Evolutionary conservation across 2,113 vertebrate genomes (phyloP).

Genomic region (Hippocampus comes): DNA sequence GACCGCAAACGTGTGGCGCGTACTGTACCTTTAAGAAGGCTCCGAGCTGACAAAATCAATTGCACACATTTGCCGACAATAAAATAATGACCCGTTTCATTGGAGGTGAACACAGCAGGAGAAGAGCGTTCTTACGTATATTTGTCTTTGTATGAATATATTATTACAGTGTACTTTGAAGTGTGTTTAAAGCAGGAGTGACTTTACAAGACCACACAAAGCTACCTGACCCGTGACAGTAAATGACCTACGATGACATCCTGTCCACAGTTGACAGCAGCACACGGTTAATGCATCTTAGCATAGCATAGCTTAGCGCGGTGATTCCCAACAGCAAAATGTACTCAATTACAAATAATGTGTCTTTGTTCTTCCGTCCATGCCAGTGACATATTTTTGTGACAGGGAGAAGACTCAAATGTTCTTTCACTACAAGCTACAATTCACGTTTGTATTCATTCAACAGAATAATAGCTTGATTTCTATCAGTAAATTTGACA

Average conservation of each 20-base stretch:
- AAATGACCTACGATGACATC: not conserved
- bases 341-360: not conserved
- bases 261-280: not conserved
- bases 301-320: not conserved
- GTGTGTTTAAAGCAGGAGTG: not conserved
- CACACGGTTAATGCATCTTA: not conserved
- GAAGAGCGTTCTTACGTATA: not conserved
- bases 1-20: not conserved
- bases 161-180: not conserved
- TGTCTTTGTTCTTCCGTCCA: not conserved
- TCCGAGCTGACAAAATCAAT: not conserved
- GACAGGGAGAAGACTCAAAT: not conserved
- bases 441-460: not conserved
- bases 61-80: not conserved
- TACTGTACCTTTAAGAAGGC: not conserved
- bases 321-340: not conserved
- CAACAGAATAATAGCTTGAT: not conserved
- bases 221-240: not conserved
- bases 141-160: not conserved
- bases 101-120: not conserved
- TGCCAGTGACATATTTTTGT: not conserved
- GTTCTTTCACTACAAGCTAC: not conserved
- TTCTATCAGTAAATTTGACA: not conserved
- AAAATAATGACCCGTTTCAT: not conserved
- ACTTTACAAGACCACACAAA: not conserved